Evolutionary conservation across 2,797 vertebrate species (phyloP).

Genomic region (Neostethus bicornis): DNA sequence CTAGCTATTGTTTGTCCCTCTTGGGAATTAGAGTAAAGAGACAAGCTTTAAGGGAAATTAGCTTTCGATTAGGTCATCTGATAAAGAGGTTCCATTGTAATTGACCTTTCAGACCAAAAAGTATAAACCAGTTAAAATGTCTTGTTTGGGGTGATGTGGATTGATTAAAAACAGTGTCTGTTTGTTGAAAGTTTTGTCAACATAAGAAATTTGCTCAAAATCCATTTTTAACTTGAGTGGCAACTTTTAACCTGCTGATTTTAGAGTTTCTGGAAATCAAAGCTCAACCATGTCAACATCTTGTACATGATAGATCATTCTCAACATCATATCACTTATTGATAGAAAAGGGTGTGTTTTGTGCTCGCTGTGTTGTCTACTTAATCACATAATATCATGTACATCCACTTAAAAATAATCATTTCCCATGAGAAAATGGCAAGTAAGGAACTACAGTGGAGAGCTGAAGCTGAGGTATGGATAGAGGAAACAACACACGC

Average conservation of each 20-base stretch:
- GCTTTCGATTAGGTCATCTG: conserved; percentile 67
- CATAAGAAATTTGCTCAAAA: not conserved
- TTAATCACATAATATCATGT: conserved; percentile 48
- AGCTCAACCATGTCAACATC: not conserved
- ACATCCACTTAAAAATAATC: conserved; percentile 40
- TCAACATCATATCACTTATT: conserved; percentile 4
- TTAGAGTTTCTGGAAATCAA: not conserved
- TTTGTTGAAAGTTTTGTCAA: conserved; percentile 33
- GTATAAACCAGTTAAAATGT: conserved; percentile 52
- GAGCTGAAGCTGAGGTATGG: conserved; percentile 9
- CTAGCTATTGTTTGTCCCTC: conserved; percentile 49
- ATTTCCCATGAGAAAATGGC: conserved; percentile 44
- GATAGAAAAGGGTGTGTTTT: conserved; percentile 35
- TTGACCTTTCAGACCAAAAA: conserved; percentile 58
- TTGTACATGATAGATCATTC: not conserved
- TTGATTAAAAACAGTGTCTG: conserved; percentile 39
- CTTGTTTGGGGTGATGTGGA: conserved; percentile 44
- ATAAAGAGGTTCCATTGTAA: conserved; percentile 65
- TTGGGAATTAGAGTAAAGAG: conserved; percentile 68
- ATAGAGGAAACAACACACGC: conserved; percentile 22
- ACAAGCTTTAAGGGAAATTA: conserved; percentile 72
- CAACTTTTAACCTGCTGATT: not conserved
- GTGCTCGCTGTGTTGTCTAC: conserved; percentile 21
- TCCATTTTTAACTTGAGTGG: not conserved
- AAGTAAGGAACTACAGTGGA: conserved; percentile 33